Evolutionary conservation across 2,113 vertebrate genomes (phyloP).

Genomic region (Malurus elegans): DNA sequence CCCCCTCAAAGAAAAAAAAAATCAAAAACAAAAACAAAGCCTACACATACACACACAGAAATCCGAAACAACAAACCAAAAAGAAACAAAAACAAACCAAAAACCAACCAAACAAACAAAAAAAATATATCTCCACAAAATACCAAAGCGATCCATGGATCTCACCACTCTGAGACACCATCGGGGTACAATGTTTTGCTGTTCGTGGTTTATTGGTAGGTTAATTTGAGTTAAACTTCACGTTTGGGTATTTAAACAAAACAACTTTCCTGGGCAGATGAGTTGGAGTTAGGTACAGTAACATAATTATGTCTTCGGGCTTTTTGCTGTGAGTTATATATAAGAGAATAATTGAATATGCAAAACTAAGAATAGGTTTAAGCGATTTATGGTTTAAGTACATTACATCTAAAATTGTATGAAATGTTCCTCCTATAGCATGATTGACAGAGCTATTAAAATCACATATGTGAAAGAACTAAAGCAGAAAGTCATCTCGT

Average conservation of each 20-base stretch:
- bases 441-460: slow-evolving; percentile 72
- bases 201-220: background rate
- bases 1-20: rapidly evolving
- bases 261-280: background rate
- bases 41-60: too few species aligned
- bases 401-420: slow-evolving; percentile 54
- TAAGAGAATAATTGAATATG: slow-evolving; percentile 41
- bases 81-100: background rate
- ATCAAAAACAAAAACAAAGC: too few species aligned
- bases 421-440: slow-evolving; percentile 46
- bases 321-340: background rate
- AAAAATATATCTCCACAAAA: background rate
- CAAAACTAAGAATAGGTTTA: slow-evolving; percentile 54
- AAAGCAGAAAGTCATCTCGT: background rate
- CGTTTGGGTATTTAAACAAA: background rate
- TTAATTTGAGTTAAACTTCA: background rate
- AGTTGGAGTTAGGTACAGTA: background rate
- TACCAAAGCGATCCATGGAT: background rate
- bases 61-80: background rate
- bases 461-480: slow-evolving; percentile 43
- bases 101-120: background rate
- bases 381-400: slow-evolving; percentile 38
- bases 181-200: background rate
- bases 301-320: background rate
- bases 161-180: background rate